phyloP scores from a whole-genome alignment of 2,797 vertebrate genomes.

The Sternarchorhynchus goeldii region DNA sequence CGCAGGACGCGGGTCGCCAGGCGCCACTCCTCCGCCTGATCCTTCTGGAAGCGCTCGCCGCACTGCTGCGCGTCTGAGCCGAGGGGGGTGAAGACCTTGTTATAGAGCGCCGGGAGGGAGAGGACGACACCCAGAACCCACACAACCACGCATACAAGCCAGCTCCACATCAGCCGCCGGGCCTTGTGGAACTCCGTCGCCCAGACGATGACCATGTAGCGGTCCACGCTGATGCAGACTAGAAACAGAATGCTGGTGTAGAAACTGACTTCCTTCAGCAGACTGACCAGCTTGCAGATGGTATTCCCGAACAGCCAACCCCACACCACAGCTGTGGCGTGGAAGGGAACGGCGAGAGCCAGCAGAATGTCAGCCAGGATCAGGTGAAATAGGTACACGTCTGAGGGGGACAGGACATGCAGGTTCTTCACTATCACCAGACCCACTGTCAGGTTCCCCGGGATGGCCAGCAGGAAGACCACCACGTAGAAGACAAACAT shows the following conservation, averaged over 20 bases:
- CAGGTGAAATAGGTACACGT: slow-evolving; percentile 77
- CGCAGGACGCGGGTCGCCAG: slow-evolving; percentile 57
- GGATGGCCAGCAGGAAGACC: slow-evolving; percentile 74
- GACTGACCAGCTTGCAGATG: slow-evolving; percentile 71
- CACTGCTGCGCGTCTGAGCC: background rate
- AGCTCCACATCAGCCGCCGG: slow-evolving; percentile 58
- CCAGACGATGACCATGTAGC: slow-evolving; percentile 74
- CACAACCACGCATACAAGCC: slow-evolving; percentile 58
- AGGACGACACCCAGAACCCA: slow-evolving; percentile 68
- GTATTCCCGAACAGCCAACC: slow-evolving; percentile 76
- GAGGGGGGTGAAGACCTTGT: accelerated
- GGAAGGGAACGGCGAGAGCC: slow-evolving; percentile 74
- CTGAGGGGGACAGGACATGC: slow-evolving; percentile 66
- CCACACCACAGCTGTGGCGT: slow-evolving; percentile 17
- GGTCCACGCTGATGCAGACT: slow-evolving; percentile 79
- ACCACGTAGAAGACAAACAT: slow-evolving; percentile 51
- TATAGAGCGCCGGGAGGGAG: slow-evolving; percentile 70
- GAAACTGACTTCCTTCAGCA: slow-evolving; percentile 73
- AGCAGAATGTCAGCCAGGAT: slow-evolving; percentile 73
- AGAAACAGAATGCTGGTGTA: slow-evolving; percentile 81
- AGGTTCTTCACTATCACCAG: slow-evolving; percentile 68
- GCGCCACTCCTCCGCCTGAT: slow-evolving; percentile 60
- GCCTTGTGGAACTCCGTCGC: slow-evolving; percentile 55
- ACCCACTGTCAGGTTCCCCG: slow-evolving; percentile 74
- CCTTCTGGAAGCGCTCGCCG: slow-evolving; percentile 48